Base-by-base conservation (phyloP, 2,113 vertebrate species). In the Scortum barcoo region DNA sequence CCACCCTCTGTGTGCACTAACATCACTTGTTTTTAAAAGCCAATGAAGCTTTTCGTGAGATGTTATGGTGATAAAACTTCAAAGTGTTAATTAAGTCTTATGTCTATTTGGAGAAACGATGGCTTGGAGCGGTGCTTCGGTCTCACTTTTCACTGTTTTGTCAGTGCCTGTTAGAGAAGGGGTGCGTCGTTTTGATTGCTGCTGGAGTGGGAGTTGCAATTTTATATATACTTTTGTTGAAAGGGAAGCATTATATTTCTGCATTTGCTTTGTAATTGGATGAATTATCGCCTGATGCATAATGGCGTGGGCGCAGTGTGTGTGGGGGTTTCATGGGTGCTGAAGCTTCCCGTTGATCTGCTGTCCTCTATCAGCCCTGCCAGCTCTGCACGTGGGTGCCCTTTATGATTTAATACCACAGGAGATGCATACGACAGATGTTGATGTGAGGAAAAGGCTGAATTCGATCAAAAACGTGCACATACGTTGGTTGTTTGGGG, bases 341-440 rank as follows among this genome's bases (percentile, higher is more conserved):
- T 5, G 26, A 46, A 51, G 42, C 66, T 44, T 65, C 53, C 12
- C 40, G 12, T 6, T 85, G 44, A 81, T 81, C 0, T 2, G 40
- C 63, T 60, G 33, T 73, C 17, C 36, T 73, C 22, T 13, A 73
- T 84, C 61, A 67, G 26, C 54, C 36, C 46, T 63, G 76, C 28
- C 76, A 79, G 82, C 20, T 67, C 53, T 51, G 30, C 17, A n/a
- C 2, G 57, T 70, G 28, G 72, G 51, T n/a, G 9, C 53, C 36
- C 17, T 40, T 28, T 20, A 46, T 70, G 22, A 30, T 51, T 26
- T 50, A 61, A 74, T 44, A 24, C 50, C 30, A 22, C 54, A 46
- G 13, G n/a, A 63, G 61, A 61, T 28, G 46, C 12, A 63, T 1
- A 63, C 40, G 7, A 48, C 67, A 44, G 57, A 48, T 48, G 16